Base-by-base conservation (phyloP, 2,113 vertebrate genomes). In the Anhinga anhinga region DNA sequence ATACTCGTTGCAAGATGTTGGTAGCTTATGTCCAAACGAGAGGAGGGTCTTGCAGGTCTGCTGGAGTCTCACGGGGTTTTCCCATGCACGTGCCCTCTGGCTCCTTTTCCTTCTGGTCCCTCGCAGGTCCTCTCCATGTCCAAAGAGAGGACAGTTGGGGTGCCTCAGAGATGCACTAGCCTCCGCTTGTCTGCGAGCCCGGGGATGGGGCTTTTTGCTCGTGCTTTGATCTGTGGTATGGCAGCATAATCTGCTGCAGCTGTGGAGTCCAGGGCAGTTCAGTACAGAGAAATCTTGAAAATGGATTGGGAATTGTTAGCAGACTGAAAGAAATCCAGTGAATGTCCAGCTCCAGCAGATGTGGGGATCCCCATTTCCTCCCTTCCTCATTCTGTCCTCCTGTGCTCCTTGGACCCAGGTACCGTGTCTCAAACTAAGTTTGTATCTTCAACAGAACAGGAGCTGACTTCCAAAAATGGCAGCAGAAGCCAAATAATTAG, bases 281-380 rank as follows among this genome's bases (percentile, higher is more conserved):
- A 67, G 13, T 42, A 62, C 49, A 16, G 50, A 45, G 42, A 50
- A 80, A 65, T 50, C 81, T 47, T 66, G 78, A 17, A 53, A 84
- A 85, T 32, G 65, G 53, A 11, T 71, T 67, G 79, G 86, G 82
- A 90, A 94, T 92, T 70, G 73, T 77, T 82, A 84, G 58, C 86
- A 94, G 95, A 22, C 71, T 10, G 53, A 59, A n/a, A 83, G 88
- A 36, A 89, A 71, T 23, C 30, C 49, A 32, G 55, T 44, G 17
- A 25, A 11, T 69, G 61, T n/a, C 72, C 19, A 78, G 61, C 52
- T 59, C 38, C 29, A 10, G 67, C 78, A 93, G 73, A 84, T 81
- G 34, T 38, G 63, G 45, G 76, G 38, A 73, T 81, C 50, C 29
- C 19, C 26, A 0, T 36, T 61, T 55, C 67, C 40, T 86, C 29